Percentiles rank a stretch among this genome's conserved stretches.
These are phyloP conservation scores for Columbina picui DNA, from an alignment of 2,113 vertebrate species.

Conservation along the genomic window DNA sequence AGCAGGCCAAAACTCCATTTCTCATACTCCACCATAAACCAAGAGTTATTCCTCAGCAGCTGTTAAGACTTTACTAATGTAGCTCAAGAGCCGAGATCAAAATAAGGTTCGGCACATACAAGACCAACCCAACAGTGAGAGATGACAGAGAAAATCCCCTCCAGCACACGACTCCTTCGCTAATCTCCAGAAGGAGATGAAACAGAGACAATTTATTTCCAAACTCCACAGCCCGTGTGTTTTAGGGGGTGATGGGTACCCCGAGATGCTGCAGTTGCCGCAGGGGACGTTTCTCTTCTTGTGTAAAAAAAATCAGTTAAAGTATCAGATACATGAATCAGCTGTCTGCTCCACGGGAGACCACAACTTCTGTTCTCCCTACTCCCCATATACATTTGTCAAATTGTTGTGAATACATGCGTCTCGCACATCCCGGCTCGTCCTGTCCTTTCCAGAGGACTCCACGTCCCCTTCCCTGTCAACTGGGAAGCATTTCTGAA, in stretches of 20 bases:
- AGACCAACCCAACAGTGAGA: not conserved
- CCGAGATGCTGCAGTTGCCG: not conserved
- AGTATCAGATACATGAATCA: not conserved
- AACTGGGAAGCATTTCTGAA: not conserved
- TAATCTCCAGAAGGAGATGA: not conserved
- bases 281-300: not conserved
- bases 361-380: not conserved
- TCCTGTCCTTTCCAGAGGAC: not conserved
- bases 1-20: not conserved
- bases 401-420: not conserved
- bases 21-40: not conserved
- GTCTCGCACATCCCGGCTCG: not conserved
- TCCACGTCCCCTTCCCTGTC: not conserved
- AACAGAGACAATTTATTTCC: not conserved
- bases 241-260: not conserved
- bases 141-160: not conserved
- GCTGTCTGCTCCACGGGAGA: not conserved
- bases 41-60: not conserved
- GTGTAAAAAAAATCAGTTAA: not conserved
- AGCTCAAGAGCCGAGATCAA: not conserved
- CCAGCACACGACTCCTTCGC: not conserved
- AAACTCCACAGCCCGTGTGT: rapidly evolving
- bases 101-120: not conserved
- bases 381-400: not conserved
- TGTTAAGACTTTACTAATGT: rapidly evolving